These are phyloP conservation scores for Noctilio leporinus DNA, from an alignment of 2,113 vertebrate species.

Conservation along the genomic window DNA sequence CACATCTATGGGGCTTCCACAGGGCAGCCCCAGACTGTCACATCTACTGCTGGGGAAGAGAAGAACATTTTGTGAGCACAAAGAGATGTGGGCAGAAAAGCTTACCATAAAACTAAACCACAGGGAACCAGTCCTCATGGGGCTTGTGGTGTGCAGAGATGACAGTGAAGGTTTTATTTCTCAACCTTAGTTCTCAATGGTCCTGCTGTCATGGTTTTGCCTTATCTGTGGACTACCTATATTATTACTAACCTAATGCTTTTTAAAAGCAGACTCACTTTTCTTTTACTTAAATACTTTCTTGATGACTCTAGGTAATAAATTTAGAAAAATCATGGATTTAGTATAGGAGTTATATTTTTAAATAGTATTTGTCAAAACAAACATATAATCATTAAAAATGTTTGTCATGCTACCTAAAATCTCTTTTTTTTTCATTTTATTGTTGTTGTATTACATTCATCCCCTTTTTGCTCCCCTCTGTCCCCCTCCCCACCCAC, in stretches of 20 bases:
- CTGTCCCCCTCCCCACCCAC: no score
- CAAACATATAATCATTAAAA: not conserved
- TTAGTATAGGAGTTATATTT: not conserved
- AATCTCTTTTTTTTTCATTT: no score
- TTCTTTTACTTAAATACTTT: not conserved
- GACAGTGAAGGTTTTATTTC: not conserved
- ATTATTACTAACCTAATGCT: not conserved
- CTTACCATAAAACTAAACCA: not conserved
- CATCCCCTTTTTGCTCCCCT: no score
- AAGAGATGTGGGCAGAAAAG: not conserved
- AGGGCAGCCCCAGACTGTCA: not conserved
- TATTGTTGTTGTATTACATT: no score
- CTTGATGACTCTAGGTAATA: not conserved
- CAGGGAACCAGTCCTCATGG: not conserved
- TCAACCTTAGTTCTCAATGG: not conserved
- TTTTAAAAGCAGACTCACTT: not conserved
- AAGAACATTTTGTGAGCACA: not conserved
- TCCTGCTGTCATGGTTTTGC: rapidly evolving
- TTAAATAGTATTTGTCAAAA: not conserved
- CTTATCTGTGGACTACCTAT: not conserved
- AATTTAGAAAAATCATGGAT: not conserved
- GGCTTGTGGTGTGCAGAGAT: not conserved
- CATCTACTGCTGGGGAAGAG: not conserved
- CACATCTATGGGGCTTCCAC: not conserved
- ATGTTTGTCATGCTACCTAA: not conserved